These are phyloP conservation scores for Rutilus rutilus DNA, from an alignment of 2,113 vertebrate species.

Conservation along the genomic window DNA sequence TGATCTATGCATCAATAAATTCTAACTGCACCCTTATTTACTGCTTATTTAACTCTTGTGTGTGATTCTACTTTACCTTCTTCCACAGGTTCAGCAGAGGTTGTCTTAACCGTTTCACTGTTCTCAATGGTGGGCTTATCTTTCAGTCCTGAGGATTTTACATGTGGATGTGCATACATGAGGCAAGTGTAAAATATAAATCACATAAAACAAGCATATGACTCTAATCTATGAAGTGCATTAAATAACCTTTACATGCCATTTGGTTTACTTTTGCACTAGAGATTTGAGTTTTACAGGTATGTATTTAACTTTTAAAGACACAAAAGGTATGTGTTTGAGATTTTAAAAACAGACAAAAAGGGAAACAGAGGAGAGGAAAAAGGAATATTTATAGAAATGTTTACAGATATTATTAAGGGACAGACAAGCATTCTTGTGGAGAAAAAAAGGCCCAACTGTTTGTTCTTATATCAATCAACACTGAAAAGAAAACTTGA, in stretches of 20 bases:
- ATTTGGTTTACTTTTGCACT: too few relatives aligned
- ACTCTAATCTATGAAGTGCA: neutral
- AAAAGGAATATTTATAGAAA: slow-evolving; percentile 23
- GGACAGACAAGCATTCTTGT: neutral
- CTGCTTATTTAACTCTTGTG: neutral
- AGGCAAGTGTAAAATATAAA: slow-evolving; percentile 38
- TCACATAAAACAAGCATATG: slow-evolving; percentile 4
- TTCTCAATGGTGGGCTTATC: slow-evolving; percentile 63
- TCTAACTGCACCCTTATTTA: neutral
- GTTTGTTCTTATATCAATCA: neutral
- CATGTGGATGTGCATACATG: slow-evolving; percentile 58
- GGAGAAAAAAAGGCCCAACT: neutral
- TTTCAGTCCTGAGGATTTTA: slow-evolving; percentile 72
- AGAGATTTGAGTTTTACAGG: too few relatives aligned
- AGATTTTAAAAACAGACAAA: slow-evolving; percentile 15
- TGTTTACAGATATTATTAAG: neutral
- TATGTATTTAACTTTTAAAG: neutral
- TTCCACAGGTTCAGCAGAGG: slow-evolving; percentile 47
- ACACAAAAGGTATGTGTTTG: neutral
- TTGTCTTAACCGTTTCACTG: slow-evolving; percentile 46
- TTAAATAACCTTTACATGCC: neutral
- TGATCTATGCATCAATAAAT: neutral
- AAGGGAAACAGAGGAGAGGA: neutral
- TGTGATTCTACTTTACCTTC: slow-evolving; percentile 67
- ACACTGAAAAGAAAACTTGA: neutral